Percentiles rank a stretch among this genome's conserved stretches.
Evolutionary conservation across 2,888 invertebrate genomes (phyloP).

Genomic region (Herminia tarsipennalis): DNA sequence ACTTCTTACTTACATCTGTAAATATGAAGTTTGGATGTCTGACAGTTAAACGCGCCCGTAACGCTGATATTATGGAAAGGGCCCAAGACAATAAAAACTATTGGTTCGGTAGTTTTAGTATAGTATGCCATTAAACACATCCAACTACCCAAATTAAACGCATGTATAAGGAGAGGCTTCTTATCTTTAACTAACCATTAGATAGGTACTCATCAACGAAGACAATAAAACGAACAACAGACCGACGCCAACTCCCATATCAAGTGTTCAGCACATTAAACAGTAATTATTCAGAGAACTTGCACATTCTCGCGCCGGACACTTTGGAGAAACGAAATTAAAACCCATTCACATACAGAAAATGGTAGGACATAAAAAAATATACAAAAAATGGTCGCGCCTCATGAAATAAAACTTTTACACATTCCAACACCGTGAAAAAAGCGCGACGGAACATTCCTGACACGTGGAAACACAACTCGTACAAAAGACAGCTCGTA

Average conservation of each 20-base stretch:
- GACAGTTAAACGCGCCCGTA: too few species aligned
- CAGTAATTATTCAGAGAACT: background rate
- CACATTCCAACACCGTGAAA: conserved; percentile 17
- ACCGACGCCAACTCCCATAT: background rate
- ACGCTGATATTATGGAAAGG: too few species aligned
- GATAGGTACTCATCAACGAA: too few species aligned
- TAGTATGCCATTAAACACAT: too few species aligned
- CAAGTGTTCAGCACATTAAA: background rate
- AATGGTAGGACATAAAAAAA: conserved; percentile 17
- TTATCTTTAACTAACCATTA: too few species aligned
- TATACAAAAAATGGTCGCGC: conserved; percentile 37
- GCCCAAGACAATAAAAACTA: too few species aligned
- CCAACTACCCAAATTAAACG: too few species aligned
- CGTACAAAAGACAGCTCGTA: background rate
- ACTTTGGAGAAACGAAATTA: background rate
- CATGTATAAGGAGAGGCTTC: too few species aligned
- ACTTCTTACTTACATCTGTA: too few species aligned
- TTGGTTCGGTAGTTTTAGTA: too few species aligned
- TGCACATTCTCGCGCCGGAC: background rate
- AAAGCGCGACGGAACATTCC: conserved; percentile 19
- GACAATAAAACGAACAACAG: too few species aligned
- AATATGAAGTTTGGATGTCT: too few species aligned
- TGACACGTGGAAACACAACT: background rate
- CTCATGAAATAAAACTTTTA: conserved; percentile 25
- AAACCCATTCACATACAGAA: background rate